phyloP scores from a whole-genome alignment of 2,888 invertebrate species.

The Apomyelois bistriatella region DNA sequence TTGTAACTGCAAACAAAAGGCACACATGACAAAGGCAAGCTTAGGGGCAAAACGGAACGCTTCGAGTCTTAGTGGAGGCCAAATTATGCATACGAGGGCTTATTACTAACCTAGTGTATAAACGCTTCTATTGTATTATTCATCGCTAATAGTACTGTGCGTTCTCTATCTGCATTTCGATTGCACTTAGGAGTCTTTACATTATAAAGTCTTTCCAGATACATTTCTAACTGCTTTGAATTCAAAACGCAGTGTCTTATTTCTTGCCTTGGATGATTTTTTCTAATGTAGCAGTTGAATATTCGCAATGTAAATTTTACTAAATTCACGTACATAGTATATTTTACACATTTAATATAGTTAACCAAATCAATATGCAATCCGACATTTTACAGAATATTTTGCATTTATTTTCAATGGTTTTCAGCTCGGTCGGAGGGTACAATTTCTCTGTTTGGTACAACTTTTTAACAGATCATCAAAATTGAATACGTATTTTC shows the following conservation, averaged over 20 bases:
- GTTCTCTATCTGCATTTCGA: background rate
- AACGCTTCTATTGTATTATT: background rate
- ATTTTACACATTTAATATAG: too few species aligned
- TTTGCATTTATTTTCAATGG: too few species aligned
- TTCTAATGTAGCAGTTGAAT: too few species aligned
- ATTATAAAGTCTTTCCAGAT: too few species aligned
- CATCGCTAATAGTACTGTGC: background rate
- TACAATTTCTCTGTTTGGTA: background rate
- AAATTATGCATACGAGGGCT: constrained; percentile 9
- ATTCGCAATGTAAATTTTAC: too few species aligned
- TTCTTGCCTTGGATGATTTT: too few species aligned
- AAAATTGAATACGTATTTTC: background rate
- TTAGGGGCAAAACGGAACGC: constrained; percentile 8
- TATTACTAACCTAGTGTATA: background rate
- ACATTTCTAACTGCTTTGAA: too few species aligned
- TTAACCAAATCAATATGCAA: too few species aligned
- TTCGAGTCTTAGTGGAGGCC: background rate
- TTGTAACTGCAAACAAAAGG: constrained; percentile 8
- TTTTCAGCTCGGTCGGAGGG: background rate
- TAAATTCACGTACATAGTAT: too few species aligned
- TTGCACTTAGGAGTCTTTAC: too few species aligned
- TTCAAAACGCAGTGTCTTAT: too few species aligned
- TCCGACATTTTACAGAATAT: too few species aligned
- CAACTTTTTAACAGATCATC: background rate
- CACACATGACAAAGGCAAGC: constrained; percentile 5